Evolutionary conservation across 2,888 invertebrate species (phyloP).

Genomic region (Amphipyra tragopoginis): DNA sequence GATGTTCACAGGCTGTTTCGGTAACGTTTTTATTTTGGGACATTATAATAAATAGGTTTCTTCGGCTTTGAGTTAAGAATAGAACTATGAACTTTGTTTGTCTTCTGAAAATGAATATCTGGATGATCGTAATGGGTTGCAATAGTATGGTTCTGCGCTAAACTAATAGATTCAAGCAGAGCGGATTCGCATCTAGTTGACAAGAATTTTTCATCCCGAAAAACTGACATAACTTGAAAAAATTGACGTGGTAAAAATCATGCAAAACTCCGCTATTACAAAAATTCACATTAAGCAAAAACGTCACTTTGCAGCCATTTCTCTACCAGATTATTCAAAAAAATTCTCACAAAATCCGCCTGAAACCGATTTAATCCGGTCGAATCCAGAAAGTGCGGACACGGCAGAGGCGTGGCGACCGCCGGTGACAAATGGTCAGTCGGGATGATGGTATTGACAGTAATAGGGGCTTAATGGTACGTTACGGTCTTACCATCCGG

Average conservation of each 20-base stretch:
- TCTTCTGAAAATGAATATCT: not conserved
- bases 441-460: constrained; percentile 76
- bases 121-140: too few relatives aligned
- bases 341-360: constrained; percentile 53
- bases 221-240: too few relatives aligned
- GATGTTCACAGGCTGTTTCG: constrained; percentile 35
- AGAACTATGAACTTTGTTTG: not conserved
- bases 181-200: too few relatives aligned
- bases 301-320: constrained; percentile 1
- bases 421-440: constrained; percentile 76
- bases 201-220: too few relatives aligned
- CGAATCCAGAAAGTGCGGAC: constrained; percentile 64
- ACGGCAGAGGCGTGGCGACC: constrained; percentile 70
- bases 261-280: too few relatives aligned
- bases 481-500: constrained; percentile 24
- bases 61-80: not conserved
- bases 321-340: constrained; percentile 35
- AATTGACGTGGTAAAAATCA: too few relatives aligned
- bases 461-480: constrained; percentile 67
- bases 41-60: constrained; percentile 7
- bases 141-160: too few relatives aligned
- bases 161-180: too few relatives aligned
- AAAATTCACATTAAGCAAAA: too few relatives aligned
- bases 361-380: constrained; percentile 59
- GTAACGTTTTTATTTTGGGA: constrained; percentile 34